phyloP scores from a whole-genome alignment of 2,113 vertebrate species.

The Isurus oxyrinchus region DNA sequence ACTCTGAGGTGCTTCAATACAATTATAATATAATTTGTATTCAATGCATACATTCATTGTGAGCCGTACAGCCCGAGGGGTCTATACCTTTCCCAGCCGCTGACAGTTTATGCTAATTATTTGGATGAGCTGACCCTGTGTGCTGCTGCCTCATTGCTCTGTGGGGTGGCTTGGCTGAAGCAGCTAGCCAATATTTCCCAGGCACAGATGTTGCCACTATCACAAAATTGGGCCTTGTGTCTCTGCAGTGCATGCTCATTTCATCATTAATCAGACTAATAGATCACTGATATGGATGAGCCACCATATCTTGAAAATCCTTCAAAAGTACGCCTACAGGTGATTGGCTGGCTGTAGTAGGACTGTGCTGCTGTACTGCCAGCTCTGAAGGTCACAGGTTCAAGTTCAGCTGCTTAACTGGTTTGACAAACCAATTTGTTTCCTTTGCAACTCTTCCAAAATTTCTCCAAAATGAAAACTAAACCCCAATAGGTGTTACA shows the following conservation, averaged over 20 bases:
- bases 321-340: background rate
- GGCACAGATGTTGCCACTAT: background rate
- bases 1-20: no score
- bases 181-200: no score
- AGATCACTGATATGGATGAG: background rate
- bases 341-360: background rate
- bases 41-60: no score
- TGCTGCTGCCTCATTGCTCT: background rate
- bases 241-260: background rate
- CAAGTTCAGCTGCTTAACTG: background rate
- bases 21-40: no score
- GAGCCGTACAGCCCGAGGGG: no score
- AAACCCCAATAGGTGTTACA: no score
- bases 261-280: background rate
- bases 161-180: background rate
- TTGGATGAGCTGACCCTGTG: background rate
- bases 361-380: background rate
- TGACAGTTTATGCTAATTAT: background rate
- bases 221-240: background rate
- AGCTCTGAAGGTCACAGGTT: background rate
- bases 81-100: no score
- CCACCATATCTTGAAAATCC: background rate
- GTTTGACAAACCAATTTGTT: no score
- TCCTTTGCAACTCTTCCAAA: no score
- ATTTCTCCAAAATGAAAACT: no score